Conservation (phyloP, 23 tunicate genomes). For the Corella eumyota region DNA sequence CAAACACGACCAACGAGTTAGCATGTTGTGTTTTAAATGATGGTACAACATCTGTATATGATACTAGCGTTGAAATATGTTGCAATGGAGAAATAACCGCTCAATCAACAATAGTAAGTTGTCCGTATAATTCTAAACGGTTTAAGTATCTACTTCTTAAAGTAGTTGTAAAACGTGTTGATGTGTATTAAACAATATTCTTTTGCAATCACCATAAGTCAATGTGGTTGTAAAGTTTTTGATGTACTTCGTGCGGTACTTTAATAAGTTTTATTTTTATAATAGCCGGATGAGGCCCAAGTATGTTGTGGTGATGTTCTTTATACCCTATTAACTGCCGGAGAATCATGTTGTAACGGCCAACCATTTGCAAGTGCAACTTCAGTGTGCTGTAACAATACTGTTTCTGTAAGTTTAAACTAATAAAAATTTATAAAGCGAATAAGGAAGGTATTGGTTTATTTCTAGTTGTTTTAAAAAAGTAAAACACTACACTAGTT, state of each 20-base stretch:
- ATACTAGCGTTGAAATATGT: neutral
- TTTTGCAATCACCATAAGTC: too few relatives aligned
- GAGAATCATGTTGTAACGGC: slow-evolving; percentile 57
- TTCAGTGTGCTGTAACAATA: slow-evolving; percentile 30
- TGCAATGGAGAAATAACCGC: slow-evolving; percentile 3
- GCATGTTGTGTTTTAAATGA: neutral
- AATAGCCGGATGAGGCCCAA: too few relatives aligned
- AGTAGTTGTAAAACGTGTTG: too few relatives aligned
- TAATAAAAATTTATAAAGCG: neutral
- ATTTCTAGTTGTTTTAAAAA: too few relatives aligned
- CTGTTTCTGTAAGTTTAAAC: slow-evolving; percentile 12
- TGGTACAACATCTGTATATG: neutral
- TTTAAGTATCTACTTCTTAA: neutral
- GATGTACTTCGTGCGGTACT: too few relatives aligned
- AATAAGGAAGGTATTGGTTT: neutral
- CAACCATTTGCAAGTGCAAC: slow-evolving; percentile 14
- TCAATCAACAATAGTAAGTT: neutral
- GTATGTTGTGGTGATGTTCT: slow-evolving; percentile 61
- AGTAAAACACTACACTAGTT: neutral
- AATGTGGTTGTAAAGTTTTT: too few relatives aligned
- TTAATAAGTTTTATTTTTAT: too few relatives aligned
- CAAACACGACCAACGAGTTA: neutral
- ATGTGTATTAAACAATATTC: too few relatives aligned
- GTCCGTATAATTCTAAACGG: neutral
- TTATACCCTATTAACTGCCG: slow-evolving; percentile 13